Evolutionary conservation across 2,888 invertebrate species (phyloP).

Genomic region (Antheraea yamamai): DNA sequence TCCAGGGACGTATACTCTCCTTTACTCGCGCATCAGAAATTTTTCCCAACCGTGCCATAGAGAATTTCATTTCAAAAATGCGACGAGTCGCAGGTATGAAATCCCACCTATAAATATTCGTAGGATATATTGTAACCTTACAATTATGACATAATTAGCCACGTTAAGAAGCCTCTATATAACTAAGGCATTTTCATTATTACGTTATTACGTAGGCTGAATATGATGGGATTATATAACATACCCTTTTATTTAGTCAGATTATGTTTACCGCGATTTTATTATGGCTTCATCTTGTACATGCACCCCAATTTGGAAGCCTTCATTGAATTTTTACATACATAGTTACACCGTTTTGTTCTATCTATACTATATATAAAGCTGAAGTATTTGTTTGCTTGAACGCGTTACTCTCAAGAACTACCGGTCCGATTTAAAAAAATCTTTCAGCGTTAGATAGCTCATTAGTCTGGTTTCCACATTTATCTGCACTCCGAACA

Average conservation of each 20-base stretch:
- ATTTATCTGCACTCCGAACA: too few relatives aligned
- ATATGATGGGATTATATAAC: conserved; percentile 3
- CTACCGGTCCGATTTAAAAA: too few relatives aligned
- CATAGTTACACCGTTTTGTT: too few relatives aligned
- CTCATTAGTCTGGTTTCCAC: too few relatives aligned
- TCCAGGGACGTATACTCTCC: too few relatives aligned
- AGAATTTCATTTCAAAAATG: background rate
- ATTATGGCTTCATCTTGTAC: background rate
- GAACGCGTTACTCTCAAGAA: too few relatives aligned
- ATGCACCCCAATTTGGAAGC: background rate
- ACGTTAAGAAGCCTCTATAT: conserved; percentile 19
- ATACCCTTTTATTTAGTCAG: background rate
- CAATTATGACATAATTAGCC: conserved; percentile 28
- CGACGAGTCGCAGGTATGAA: background rate
- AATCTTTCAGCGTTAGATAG: too few relatives aligned
- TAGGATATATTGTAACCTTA: conserved; percentile 21
- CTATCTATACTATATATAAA: too few relatives aligned
- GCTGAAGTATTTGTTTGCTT: too few relatives aligned
- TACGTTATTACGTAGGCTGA: background rate
- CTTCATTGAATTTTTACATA: too few relatives aligned
- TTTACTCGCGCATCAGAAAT: too few relatives aligned
- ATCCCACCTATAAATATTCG: background rate
- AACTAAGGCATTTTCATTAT: conserved; percentile 17
- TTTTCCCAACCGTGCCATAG: too few relatives aligned
- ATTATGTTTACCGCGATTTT: background rate